These are phyloP conservation scores for Chironomus tepperi DNA, from an alignment of 1,140 invertebrate species.

Conservation along the genomic window DNA sequence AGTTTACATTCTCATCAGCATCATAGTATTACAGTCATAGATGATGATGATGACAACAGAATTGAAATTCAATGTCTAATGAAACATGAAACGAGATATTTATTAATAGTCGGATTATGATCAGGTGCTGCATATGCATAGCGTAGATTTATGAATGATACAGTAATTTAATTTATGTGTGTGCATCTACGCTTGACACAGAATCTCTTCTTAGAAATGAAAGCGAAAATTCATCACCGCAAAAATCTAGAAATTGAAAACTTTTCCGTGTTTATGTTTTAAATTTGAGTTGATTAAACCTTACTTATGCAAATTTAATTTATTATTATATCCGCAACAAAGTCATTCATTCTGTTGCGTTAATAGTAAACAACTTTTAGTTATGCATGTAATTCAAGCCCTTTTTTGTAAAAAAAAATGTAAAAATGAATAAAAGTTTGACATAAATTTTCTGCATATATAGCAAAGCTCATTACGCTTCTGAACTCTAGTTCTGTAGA, in stretches of 20 bases:
- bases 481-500: not conserved
- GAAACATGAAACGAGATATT: not conserved
- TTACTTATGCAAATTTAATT: not conserved
- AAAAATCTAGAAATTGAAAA: not conserved
- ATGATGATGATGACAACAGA: not conserved
- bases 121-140: not conserved
- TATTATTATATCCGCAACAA: not conserved
- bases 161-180: not conserved
- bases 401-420: not conserved
- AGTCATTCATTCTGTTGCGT: not conserved
- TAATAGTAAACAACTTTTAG: not conserved
- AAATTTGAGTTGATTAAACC: not conserved
- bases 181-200: not conserved
- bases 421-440: no score
- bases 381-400: not conserved
- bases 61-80: conserved; percentile 1
- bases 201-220: not conserved
- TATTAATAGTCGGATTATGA: not conserved
- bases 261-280: not conserved
- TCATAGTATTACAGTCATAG: not conserved
- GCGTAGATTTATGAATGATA: not conserved
- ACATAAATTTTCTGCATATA: conserved; percentile 9
- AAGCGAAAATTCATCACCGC: not conserved
- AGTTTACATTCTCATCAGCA: not conserved
- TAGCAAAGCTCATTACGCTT: conserved; percentile 1